Base-by-base conservation (phyloP, 2,113 vertebrate species). In the Telmatochromis sp. region DNA sequence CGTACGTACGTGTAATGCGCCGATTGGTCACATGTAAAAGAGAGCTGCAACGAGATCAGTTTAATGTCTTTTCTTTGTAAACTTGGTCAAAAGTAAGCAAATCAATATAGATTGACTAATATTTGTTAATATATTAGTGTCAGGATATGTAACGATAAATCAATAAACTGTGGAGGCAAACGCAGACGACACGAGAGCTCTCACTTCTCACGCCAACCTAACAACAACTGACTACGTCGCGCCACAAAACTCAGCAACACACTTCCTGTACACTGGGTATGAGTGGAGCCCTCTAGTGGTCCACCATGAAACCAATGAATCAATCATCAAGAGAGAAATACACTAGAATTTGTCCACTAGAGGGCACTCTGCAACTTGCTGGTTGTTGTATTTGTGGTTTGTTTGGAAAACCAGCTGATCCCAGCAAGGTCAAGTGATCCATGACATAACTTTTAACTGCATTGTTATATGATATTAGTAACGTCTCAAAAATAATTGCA, bases 401-500 rank as follows among this genome's bases (percentile, higher is more conserved):
- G 35, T 73, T 73, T 45, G 21, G 68, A 47, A 7, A 45, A 45
- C 40, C 71, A 75, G 0, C 42, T 47, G 42, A 50, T 28, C 14
- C 4, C 14, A 28, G 68, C 3, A 47, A 45, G 42, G 68, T 47
- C 14, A 28, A 75, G 14, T 26, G 14, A 7, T 26, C 68, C 13
- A 4, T 17, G 21, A 7, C 68, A 7, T 45, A 26, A 73, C 1
- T 73, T 73, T 73, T 26, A 26, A 17, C 21, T 17, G 40, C 40
- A 28, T 47, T 23, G 37, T 71, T 9, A 42, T 2, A 15, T 42
- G 40, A 73, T 73, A 26, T 47, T 17, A 28, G 8, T 45, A 47
- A 45, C 0, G 14, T 26, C 40, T 17, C 9, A 26, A 45, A 45
- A 11, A 73, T 45, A 73, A 28, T 0, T 45, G 23, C 68, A 73